These are phyloP conservation scores for Prochilodus magdalenae DNA, from an alignment of 2,113 vertebrate species.

Conservation along the genomic window DNA sequence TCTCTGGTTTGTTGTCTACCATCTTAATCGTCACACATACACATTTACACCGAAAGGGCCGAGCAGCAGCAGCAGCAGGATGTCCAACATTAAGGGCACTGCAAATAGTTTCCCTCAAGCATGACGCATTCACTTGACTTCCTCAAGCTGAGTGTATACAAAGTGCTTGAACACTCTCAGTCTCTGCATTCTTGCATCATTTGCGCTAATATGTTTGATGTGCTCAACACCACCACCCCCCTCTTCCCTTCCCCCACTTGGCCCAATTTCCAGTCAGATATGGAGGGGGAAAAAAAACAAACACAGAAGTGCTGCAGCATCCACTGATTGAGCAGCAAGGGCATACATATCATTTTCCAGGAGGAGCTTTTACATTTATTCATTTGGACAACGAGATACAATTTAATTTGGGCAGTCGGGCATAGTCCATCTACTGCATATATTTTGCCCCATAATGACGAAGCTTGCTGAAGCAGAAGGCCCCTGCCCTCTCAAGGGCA, in stretches of 20 bases:
- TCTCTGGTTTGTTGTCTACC: conserved; percentile 26
- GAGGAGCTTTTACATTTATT: conserved; percentile 27
- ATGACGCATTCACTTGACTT: conserved; percentile 65
- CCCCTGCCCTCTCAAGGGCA: conserved; percentile 41
- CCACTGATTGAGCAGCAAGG: conserved; percentile 30
- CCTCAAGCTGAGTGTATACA: conserved; percentile 47
- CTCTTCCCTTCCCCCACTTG: conserved; percentile 38
- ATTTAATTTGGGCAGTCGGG: conserved; percentile 50
- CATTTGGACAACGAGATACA: conserved; percentile 31
- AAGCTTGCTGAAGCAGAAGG: conserved; percentile 48
- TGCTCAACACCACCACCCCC: conserved; percentile 35
- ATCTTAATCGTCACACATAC: conserved; percentile 22
- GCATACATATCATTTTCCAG: conserved; percentile 16
- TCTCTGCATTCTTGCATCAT: conserved; percentile 50
- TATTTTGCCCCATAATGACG: conserved; percentile 41
- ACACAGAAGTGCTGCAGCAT: conserved; percentile 34
- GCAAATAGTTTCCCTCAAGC: conserved; percentile 58
- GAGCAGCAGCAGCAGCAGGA: conserved; percentile 2
- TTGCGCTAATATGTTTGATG: conserved; percentile 59
- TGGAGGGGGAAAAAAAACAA: conserved; percentile 35
- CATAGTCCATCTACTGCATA: conserved; percentile 39
- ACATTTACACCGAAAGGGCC: not conserved
- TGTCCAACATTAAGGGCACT: conserved; percentile 4
- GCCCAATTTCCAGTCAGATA: conserved; percentile 56
- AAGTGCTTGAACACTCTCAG: conserved; percentile 54